phyloP scores from a whole-genome alignment of 2,113 vertebrate species.

The Amblyopsis rosae region DNA sequence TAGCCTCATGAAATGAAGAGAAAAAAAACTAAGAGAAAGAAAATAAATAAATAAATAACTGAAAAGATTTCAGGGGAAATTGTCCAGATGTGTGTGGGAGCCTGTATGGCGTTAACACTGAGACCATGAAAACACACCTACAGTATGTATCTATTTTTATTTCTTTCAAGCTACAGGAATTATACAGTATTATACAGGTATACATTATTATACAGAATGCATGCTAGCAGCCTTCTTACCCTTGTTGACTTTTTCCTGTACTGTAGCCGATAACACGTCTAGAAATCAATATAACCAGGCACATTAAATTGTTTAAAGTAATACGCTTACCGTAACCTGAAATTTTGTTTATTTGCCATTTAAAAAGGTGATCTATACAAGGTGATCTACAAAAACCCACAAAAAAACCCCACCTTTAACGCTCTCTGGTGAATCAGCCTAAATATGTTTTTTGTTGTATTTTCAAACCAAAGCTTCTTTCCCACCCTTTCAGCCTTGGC shows the following conservation, averaged over 20 bases:
- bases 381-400: too few species aligned
- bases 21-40: constrained; percentile 37
- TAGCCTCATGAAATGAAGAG: not conserved
- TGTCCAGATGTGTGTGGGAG: constrained; percentile 37
- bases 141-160: not conserved
- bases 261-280: too few species aligned
- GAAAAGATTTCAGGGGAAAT: constrained; percentile 41
- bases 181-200: not conserved
- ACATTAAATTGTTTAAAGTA: too few species aligned
- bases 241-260: too few species aligned
- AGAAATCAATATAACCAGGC: too few species aligned
- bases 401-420: too few species aligned
- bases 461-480: not conserved
- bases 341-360: too few species aligned
- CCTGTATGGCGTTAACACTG: constrained; percentile 36
- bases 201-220: too few species aligned
- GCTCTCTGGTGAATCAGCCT: too few species aligned
- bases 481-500: not conserved
- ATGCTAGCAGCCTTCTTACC: not conserved
- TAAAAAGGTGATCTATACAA: too few species aligned
- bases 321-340: too few species aligned
- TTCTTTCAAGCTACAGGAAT: constrained; percentile 5
- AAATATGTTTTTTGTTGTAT: not conserved
- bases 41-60: constrained; percentile 30
- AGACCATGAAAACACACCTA: constrained; percentile 37